phyloP scores from a whole-genome alignment of 2,797 vertebrate species.

The Vultur gryphus region DNA sequence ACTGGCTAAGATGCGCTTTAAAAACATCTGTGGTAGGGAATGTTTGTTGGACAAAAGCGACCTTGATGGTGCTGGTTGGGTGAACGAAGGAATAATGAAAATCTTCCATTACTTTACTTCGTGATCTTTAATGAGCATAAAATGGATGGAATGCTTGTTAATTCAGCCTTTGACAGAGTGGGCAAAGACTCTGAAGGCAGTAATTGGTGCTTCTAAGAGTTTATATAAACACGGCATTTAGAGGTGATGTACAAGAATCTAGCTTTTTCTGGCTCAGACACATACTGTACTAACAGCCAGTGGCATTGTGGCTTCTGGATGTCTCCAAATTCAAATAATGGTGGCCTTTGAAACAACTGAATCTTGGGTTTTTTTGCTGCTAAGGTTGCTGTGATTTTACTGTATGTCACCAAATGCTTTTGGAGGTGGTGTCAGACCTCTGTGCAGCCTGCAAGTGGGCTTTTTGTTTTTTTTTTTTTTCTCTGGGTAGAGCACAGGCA shows the following conservation, averaged over 20 bases:
- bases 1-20: background rate
- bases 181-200: background rate
- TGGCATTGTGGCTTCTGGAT: background rate
- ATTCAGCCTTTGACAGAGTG: background rate
- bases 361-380: background rate
- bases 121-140: background rate
- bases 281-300: background rate
- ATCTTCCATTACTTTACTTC: background rate
- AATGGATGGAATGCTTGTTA: background rate
- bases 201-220: background rate
- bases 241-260: background rate
- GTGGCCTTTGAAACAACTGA: background rate
- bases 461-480: rapidly evolving
- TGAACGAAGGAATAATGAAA: background rate
- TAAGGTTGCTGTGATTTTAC: background rate
- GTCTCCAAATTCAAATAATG: background rate
- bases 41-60: background rate
- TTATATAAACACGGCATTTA: background rate
- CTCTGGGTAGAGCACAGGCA: background rate
- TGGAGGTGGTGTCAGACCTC: background rate
- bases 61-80: background rate
- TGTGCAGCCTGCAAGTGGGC: background rate
- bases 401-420: background rate
- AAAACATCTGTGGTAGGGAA: background rate
- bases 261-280: background rate